Percentiles rank a stretch among this genome's conserved stretches.
Conservation (phyloP, 2,797 vertebrate genomes). For the Myiotriccus ornatus region DNA sequence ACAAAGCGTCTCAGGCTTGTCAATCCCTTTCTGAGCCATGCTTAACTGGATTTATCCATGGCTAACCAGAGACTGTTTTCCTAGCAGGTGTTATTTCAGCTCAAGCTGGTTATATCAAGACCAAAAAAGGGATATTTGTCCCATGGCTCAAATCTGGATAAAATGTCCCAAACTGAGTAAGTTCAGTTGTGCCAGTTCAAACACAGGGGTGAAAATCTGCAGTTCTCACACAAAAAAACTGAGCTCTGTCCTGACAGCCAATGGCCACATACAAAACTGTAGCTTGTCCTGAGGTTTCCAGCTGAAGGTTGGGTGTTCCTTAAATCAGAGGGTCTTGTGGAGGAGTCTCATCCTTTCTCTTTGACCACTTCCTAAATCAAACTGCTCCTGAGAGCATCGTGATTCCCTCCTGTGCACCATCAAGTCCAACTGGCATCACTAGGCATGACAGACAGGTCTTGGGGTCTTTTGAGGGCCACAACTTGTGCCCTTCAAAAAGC, state of each 20-base stretch:
- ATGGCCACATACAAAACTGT: background rate
- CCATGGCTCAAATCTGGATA: background rate
- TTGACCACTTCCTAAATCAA: background rate
- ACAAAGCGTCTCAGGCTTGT: background rate
- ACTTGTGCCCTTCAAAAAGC: background rate
- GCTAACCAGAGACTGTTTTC: background rate
- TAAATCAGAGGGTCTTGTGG: too few relatives aligned
- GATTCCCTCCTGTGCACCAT: background rate
- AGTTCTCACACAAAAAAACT: background rate
- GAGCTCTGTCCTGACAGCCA: rapidly evolving
- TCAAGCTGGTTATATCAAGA: background rate
- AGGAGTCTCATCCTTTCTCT: background rate
- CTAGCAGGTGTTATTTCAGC: background rate
- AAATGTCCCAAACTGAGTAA: background rate
- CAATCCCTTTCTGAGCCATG: background rate
- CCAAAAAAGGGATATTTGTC: background rate
- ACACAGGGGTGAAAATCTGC: background rate
- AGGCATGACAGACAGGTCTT: background rate
- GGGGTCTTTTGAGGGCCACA: background rate
- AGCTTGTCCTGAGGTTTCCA: background rate
- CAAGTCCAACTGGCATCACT: background rate
- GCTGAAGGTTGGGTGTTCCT: background rate
- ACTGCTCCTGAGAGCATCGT: background rate
- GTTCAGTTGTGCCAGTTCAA: background rate
- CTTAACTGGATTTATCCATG: background rate